Conservation (phyloP, 2,113 vertebrate species). For the Phylloscopus trochilus region DNA sequence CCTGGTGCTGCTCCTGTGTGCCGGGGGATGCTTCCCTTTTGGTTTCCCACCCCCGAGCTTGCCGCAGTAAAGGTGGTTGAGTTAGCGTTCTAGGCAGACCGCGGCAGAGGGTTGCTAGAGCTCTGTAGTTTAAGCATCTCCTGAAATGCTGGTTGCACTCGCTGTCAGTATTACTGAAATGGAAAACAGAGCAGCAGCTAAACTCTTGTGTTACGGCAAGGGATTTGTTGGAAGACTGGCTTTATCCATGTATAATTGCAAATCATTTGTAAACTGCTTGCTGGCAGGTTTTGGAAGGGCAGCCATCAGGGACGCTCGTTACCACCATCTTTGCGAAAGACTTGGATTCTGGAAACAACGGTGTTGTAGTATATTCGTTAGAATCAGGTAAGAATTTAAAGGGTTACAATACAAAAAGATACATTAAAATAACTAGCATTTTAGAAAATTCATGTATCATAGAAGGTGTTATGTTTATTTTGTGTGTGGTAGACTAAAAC, state of each 20-base stretch:
- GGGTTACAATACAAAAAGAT: not conserved
- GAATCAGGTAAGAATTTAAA: slow-evolving; percentile 75
- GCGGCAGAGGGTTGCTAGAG: not conserved
- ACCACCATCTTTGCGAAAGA: slow-evolving; percentile 89
- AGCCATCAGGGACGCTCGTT: slow-evolving; percentile 78
- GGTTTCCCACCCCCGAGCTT: not conserved
- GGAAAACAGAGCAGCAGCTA: not conserved
- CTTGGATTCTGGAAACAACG: slow-evolving; percentile 84
- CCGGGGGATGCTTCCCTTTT: not conserved
- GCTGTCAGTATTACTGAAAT: not conserved
- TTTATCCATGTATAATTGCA: not conserved
- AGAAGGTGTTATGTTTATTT: not conserved
- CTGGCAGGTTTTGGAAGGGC: slow-evolving; percentile 83
- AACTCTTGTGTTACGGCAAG: not conserved
- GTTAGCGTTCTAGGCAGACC: not conserved
- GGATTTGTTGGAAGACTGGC: not conserved
- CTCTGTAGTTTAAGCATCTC: not conserved
- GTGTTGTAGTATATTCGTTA: slow-evolving; percentile 79
- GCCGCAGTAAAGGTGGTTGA: not conserved
- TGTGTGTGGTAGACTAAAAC: not conserved
- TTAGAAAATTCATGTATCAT: not conserved
- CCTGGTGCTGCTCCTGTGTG: rapidly evolving
- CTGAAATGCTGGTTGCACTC: not conserved
- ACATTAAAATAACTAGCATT: not conserved
- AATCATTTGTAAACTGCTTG: slow-evolving; percentile 23